These are phyloP conservation scores for Orthonevra nobilis DNA, from an alignment of 2,888 invertebrate genomes.

Conservation along the genomic window DNA sequence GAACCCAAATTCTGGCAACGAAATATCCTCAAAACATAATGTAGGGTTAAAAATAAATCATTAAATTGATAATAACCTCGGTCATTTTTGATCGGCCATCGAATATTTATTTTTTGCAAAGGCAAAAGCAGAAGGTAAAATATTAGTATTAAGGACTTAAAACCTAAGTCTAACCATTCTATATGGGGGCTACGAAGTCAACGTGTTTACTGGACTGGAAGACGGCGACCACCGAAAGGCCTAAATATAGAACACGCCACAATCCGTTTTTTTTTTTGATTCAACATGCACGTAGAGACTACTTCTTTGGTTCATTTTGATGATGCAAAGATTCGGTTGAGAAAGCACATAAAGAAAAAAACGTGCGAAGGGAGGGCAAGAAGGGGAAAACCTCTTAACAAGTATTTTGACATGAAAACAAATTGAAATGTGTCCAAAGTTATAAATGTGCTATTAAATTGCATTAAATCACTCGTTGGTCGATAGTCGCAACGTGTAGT, in stretches of 20 bases:
- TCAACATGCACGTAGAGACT: too few relatives aligned
- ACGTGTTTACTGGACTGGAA: slow-evolving; percentile 36
- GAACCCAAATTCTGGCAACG: not conserved
- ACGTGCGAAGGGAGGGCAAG: too few relatives aligned
- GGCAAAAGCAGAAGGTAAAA: too few relatives aligned
- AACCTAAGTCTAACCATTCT: too few relatives aligned
- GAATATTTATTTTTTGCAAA: not conserved
- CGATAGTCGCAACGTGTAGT: slow-evolving; percentile 19
- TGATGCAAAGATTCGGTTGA: not conserved
- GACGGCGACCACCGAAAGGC: slow-evolving; percentile 28
- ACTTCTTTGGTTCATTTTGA: slow-evolving; percentile 11
- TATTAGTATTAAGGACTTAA: slow-evolving; percentile 3
- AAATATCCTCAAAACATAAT: not conserved
- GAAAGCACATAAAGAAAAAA: slow-evolving; percentile 2
- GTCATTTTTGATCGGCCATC: slow-evolving; percentile 33
- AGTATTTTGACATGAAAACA: slow-evolving; percentile 63
- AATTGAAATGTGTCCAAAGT: slow-evolving; percentile 70
- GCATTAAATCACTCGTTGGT: slow-evolving; percentile 67
- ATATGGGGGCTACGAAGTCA: slow-evolving; percentile 10
- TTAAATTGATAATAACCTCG: slow-evolving; percentile 32
- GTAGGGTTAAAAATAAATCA: slow-evolving; percentile 22
- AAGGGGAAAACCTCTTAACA: slow-evolving; percentile 28
- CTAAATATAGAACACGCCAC: slow-evolving; percentile 55
- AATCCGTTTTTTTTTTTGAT: not conserved
- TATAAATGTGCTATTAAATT: slow-evolving; percentile 70